These are phyloP conservation scores for Ophioninae sp. DNA, from an alignment of 2,888 invertebrate genomes.

Conservation along the genomic window DNA sequence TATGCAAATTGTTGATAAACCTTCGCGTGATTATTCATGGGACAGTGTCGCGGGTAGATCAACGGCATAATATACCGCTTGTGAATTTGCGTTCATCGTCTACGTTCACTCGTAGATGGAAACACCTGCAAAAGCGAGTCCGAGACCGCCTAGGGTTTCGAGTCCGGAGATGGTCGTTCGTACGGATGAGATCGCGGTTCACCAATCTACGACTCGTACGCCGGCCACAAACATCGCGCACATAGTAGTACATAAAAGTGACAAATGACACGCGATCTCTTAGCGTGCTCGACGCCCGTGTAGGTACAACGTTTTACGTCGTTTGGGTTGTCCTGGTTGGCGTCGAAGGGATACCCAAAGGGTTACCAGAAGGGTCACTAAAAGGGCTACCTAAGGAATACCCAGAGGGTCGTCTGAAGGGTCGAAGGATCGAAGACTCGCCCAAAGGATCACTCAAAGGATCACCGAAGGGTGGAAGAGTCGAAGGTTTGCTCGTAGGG, in stretches of 20 bases:
- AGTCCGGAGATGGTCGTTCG: slow-evolving; percentile 29
- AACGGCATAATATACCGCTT: slow-evolving; percentile 20
- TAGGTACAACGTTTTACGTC: slow-evolving; percentile 45
- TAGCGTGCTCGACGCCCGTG: slow-evolving; percentile 65
- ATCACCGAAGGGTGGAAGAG: no score
- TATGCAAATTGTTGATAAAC: slow-evolving; percentile 32
- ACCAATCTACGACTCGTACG: slow-evolving; percentile 11
- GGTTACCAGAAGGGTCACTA: slow-evolving; percentile 41
- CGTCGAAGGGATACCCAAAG: slow-evolving; percentile 8
- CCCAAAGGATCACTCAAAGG: no score
- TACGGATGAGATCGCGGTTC: slow-evolving; percentile 11
- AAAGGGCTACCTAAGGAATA: slow-evolving; percentile 31
- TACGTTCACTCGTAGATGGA: slow-evolving; percentile 11
- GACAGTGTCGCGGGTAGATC: slow-evolving; percentile 24
- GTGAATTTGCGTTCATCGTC: slow-evolving; percentile 6
- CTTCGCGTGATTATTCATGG: slow-evolving; percentile 28
- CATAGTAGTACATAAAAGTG: slow-evolving; percentile 60
- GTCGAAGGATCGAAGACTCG: no score
- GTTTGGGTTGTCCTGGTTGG: slow-evolving; percentile 31
- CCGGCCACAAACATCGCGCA: slow-evolving; percentile 40
- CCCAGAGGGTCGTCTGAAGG: no score
- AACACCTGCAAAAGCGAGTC: slow-evolving; percentile 34
- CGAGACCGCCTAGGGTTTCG: slow-evolving; percentile 42
- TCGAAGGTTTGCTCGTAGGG: no score
- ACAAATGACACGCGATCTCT: slow-evolving; percentile 65